These are phyloP conservation scores for Vesta saturnalis DNA, from an alignment of 2,888 invertebrate species.

Conservation along the genomic window DNA sequence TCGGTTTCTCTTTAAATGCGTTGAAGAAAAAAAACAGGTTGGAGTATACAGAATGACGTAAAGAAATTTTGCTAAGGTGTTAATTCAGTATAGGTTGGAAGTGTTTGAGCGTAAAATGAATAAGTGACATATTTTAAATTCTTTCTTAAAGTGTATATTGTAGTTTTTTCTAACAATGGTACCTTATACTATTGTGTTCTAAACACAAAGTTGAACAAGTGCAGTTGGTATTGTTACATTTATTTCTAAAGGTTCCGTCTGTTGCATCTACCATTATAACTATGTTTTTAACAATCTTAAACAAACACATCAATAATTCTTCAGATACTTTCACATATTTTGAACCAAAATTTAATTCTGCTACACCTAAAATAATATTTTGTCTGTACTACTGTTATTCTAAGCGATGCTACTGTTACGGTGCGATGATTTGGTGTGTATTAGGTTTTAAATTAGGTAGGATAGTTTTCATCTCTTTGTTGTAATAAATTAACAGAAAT, in stretches of 20 bases:
- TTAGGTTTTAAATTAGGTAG: not conserved
- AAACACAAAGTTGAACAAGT: conserved; percentile 43
- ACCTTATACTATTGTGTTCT: conserved; percentile 43
- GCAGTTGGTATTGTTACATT: conserved; percentile 44
- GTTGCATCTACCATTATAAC: conserved; percentile 15
- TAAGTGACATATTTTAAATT: conserved; percentile 50
- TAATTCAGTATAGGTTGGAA: conserved; percentile 27
- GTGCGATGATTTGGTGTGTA: not conserved
- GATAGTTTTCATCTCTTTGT: not conserved
- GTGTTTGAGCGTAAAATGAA: conserved; percentile 49
- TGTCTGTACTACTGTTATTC: not conserved
- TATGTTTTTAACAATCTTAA: conserved; percentile 27
- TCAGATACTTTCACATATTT: not conserved
- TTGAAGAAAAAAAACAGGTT: not conserved
- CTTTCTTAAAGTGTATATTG: conserved; percentile 45
- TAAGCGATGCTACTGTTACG: too few species aligned
- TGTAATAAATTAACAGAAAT: too few species aligned
- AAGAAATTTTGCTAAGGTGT: conserved; percentile 7
- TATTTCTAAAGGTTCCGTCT: conserved; percentile 29
- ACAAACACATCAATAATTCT: conserved; percentile 27
- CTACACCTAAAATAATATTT: not conserved
- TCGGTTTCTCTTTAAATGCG: not conserved
- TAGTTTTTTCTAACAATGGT: conserved; percentile 42
- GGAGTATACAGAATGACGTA: too few species aligned
- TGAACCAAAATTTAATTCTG: not conserved